Conservation (phyloP, 2,113 vertebrate species). For the Ammodytes marinus region DNA sequence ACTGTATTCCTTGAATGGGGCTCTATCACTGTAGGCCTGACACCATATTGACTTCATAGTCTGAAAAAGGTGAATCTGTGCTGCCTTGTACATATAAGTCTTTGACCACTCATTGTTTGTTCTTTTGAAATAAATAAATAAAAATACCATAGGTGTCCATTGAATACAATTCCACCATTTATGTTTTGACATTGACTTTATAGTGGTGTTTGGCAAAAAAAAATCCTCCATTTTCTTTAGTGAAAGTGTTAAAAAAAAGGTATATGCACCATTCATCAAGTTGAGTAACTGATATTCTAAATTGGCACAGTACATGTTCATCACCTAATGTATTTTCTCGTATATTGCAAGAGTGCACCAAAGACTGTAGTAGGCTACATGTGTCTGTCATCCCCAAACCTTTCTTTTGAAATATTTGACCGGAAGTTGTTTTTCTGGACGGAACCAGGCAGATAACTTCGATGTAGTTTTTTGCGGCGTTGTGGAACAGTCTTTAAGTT, state of each 20-base stretch:
- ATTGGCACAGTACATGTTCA: no score
- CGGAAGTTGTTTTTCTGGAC: conserved; percentile 27
- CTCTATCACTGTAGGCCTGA: background rate
- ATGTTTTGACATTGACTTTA: background rate
- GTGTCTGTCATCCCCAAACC: background rate
- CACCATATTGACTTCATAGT: background rate
- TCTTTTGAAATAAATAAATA: conserved; percentile 29
- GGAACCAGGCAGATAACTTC: conserved; percentile 39
- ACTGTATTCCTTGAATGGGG: background rate
- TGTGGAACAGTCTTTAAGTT: background rate
- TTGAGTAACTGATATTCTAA: no score
- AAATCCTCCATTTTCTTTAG: no score
- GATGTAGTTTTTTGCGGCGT: conserved; percentile 5
- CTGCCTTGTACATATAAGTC: conserved; percentile 19
- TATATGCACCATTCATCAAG: no score
- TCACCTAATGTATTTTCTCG: background rate
- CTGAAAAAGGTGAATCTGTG: background rate
- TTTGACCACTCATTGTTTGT: background rate
- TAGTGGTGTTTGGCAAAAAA: no score
- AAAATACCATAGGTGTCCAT: background rate
- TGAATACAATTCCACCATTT: background rate
- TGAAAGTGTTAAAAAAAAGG: no score
- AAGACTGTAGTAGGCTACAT: no score
- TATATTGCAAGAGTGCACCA: background rate
- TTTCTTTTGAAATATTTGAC: conserved; percentile 41